Base-by-base conservation (phyloP, 64 coral and sea anemone species). In the Dendrophyllia cribrosa region DNA sequence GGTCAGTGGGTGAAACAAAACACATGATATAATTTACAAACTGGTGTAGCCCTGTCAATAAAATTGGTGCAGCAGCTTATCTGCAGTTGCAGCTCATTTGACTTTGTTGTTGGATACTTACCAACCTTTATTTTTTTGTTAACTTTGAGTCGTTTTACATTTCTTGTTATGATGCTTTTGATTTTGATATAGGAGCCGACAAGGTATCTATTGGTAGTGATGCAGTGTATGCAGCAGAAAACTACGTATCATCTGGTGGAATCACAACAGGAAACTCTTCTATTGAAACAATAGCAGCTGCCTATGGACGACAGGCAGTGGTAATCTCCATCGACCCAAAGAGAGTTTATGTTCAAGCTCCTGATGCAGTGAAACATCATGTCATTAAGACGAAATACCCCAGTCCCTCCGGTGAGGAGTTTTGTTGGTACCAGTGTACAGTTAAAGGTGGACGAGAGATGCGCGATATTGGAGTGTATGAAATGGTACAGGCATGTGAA, bases 191-290 rank as follows among this genome's bases (percentile, higher is more conserved):
- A 93, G 91, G 91, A 62, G 91, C 91, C 13, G 91, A 93, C 85
- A 93, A 93, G 76, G 91, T 93, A 43, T 93, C 91, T 22, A 79
- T 93, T 69, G 91, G 82, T 58, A 87, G 91, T 70, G 91, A 93
- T 87, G 91, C 91, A 25, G 91, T 93, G 13, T 87, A 87, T 70
- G 73, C 91, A 15, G 83, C 91, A 24, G 83, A 93, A 66, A 83
- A 87, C 5, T 87, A 76, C 19, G 45, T 93, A 34, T 45, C 91
- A 21, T 93, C 83, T 52, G 85, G 85, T 17, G 82, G 84, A 25
- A 64, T 87, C 7, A 87, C 60, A 19, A 93, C 91, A 47, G 91
- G 91, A 5, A 87, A 93, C 55, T 66, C 91, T 13, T 93, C 91
- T 7, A 93, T 93, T 66, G 91, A 93, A 48, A 87, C 81, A 66